phyloP scores from a whole-genome alignment of 2,113 vertebrate species.

The Microcebus ravelobensis region DNA sequence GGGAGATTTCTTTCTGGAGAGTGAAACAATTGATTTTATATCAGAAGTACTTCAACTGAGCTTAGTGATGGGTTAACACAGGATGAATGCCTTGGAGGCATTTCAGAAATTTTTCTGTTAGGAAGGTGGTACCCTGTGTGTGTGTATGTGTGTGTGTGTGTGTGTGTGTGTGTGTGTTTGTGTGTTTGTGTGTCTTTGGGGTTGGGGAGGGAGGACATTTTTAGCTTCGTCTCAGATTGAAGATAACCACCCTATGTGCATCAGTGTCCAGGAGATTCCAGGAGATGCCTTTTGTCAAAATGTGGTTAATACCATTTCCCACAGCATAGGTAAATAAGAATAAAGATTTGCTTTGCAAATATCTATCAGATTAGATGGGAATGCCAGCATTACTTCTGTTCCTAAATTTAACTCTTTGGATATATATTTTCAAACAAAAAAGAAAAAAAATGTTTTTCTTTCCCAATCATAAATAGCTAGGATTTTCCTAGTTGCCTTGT shows the following conservation, averaged over 20 bases:
- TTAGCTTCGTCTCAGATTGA: background rate
- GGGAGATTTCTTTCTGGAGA: slow-evolving; percentile 8
- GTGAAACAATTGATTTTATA: slow-evolving; percentile 57
- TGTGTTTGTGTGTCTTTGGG: background rate
- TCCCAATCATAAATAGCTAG: background rate
- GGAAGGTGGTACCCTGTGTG: background rate
- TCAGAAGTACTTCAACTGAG: background rate
- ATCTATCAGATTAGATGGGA: background rate
- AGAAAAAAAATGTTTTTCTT: background rate
- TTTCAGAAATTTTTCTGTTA: background rate
- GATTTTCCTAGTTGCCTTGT: background rate
- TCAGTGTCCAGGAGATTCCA: background rate
- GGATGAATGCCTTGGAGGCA: no score
- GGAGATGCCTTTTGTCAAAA: slow-evolving; percentile 12
- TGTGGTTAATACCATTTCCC: background rate
- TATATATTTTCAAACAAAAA: slow-evolving; percentile 20
- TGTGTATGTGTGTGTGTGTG: rapidly evolving
- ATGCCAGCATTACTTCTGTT: background rate
- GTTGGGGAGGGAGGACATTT: background rate
- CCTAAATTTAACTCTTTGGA: background rate
- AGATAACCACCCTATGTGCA: background rate
- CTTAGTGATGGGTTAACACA: background rate
- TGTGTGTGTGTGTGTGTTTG: no score
- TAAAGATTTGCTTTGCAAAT: slow-evolving; percentile 24
- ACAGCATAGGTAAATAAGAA: background rate